A percentile compares a stretch with the other conserved stretches of the same genome.
Evolutionary conservation across 1,140 invertebrate species (phyloP).

Genomic region (Medauroidea extradentata): DNA sequence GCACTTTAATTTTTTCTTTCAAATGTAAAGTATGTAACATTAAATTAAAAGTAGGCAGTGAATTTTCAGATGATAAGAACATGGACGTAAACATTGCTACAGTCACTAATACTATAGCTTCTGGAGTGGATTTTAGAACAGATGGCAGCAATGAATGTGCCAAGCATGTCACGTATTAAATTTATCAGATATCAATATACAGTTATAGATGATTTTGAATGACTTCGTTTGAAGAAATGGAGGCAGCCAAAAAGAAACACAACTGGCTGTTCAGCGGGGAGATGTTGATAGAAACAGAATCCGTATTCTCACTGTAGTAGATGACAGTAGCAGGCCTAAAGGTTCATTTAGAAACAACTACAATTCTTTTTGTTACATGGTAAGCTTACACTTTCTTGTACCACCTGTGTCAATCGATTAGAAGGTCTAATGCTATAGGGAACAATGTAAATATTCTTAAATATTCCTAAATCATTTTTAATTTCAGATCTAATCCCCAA

Average conservation of each 20-base stretch:
- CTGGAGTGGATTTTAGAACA: neutral
- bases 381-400: neutral
- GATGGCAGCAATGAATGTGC: neutral
- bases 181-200: neutral
- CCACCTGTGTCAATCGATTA: too few species aligned
- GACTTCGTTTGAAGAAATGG: slow-evolving; percentile 15
- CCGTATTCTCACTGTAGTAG: slow-evolving; percentile 34
- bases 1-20: neutral
- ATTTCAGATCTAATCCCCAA: too few species aligned
- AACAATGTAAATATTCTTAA: too few species aligned
- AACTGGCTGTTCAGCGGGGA: slow-evolving; percentile 15
- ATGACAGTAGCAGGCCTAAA: slow-evolving; percentile 34
- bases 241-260: slow-evolving; percentile 20
- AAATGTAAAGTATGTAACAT: slow-evolving; percentile 3
- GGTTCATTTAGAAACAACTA: slow-evolving; percentile 34
- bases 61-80: neutral
- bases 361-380: slow-evolving; percentile 30
- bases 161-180: neutral
- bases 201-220: slow-evolving; percentile 11
- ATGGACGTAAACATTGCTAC: slow-evolving; percentile 7
- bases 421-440: too few species aligned
- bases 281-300: slow-evolving; percentile 35
- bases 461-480: too few species aligned
- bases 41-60: neutral
- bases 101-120: neutral